phyloP scores from a whole-genome alignment of 2,113 vertebrate species.

The Anhinga rufa region DNA sequence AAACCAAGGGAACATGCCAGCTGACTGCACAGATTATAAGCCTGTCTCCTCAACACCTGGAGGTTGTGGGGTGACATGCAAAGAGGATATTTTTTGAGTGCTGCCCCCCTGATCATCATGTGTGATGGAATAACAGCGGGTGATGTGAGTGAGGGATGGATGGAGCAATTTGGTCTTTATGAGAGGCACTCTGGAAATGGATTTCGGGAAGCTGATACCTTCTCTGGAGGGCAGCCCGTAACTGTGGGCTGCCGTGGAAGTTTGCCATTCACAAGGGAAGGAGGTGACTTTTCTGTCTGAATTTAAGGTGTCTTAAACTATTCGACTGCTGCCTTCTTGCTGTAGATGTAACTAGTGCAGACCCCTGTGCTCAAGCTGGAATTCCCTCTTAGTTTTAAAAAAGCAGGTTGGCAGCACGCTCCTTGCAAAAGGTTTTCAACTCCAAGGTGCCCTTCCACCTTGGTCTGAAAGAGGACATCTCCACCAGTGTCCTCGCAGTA shows the following conservation, averaged over 20 bases:
- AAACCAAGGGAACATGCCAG: neutral
- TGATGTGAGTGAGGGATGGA: neutral
- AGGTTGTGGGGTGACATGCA: neutral
- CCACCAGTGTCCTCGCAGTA: neutral
- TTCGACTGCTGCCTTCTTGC: neutral
- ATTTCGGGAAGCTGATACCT: neutral
- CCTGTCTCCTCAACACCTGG: neutral
- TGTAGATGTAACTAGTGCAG: neutral
- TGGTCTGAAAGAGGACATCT: neutral
- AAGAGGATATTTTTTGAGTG: neutral
- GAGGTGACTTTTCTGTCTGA: neutral
- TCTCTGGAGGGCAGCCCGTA: neutral
- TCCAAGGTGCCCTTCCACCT: neutral
- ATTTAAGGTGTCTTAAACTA: neutral
- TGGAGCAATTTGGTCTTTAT: neutral
- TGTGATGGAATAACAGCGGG: neutral
- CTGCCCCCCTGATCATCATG: neutral
- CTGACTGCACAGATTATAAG: neutral
- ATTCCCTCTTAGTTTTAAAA: neutral
- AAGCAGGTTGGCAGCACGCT: neutral
- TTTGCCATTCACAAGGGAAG: neutral
- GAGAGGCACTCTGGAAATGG: neutral
- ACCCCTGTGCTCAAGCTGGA: neutral
- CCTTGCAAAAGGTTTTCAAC: neutral
- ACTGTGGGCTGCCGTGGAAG: neutral